Conservation (phyloP, 1,140 invertebrate genomes). For the Bradysia coprophila region DNA sequence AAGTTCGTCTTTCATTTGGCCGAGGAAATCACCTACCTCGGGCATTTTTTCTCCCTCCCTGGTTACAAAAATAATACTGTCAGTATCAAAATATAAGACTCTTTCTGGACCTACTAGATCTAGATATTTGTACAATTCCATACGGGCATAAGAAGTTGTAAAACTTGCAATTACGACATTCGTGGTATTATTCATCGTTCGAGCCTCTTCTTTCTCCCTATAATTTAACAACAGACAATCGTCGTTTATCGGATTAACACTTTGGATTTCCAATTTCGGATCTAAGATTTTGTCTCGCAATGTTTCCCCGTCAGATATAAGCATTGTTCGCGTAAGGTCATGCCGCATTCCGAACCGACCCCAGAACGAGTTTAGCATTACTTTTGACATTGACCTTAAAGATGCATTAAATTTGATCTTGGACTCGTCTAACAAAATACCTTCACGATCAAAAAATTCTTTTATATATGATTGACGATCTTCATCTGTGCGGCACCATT, state of each 20-base stretch:
- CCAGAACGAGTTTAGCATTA: not conserved
- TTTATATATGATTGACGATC: not conserved
- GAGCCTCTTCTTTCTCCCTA: conserved; percentile 7
- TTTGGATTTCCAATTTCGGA: conserved; percentile 6
- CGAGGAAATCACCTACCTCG: not conserved
- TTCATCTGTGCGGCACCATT: conserved; percentile 9
- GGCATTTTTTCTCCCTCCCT: not conserved
- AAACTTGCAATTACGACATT: conserved; percentile 21
- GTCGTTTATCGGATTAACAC: conserved; percentile 10
- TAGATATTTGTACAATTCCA: conserved; percentile 21
- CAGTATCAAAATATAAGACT: conserved; percentile 25
- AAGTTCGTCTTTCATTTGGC: not conserved
- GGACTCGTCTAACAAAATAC: not conserved
- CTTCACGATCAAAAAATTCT: not conserved
- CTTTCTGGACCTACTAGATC: conserved; percentile 11
- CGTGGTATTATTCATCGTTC: conserved; percentile 4
- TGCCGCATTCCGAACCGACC: not conserved
- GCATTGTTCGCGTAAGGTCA: not conserved
- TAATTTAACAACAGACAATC: conserved; percentile 10
- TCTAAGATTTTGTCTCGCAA: not conserved
- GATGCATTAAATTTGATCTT: not conserved
- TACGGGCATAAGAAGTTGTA: conserved; percentile 20
- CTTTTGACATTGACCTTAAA: not conserved
- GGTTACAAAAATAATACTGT: conserved; percentile 5
- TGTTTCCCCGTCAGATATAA: not conserved